Conservation (phyloP, 2,113 vertebrate genomes). For the Hippopotamus amphibius region DNA sequence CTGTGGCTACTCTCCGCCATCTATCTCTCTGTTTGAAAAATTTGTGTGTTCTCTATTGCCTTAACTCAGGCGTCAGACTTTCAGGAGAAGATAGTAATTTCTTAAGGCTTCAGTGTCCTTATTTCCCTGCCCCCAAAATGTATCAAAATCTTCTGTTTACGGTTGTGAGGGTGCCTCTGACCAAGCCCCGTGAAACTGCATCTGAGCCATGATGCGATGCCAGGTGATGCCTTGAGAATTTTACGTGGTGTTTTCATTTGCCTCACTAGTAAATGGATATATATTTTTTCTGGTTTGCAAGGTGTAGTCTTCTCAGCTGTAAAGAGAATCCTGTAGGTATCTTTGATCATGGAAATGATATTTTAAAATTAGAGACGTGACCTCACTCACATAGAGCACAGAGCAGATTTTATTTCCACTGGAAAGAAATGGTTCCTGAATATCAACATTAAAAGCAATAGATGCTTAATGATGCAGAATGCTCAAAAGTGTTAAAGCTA, state of each 20-base stretch:
- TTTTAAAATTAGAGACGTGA: conserved; percentile 34
- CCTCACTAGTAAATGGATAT: neutral
- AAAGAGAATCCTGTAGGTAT: neutral
- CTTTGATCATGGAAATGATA: conserved; percentile 30
- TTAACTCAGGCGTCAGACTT: neutral
- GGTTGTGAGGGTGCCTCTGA: neutral
- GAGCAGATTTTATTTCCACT: neutral
- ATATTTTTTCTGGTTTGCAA: neutral
- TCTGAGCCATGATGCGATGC: neutral
- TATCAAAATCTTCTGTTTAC: neutral
- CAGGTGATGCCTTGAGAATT: neutral
- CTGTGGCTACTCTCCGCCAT: neutral
- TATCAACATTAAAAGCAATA: neutral
- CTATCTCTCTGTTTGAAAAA: neutral
- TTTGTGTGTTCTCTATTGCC: neutral
- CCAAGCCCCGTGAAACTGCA: neutral
- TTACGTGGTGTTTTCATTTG: neutral
- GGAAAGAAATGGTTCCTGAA: conserved; percentile 6
- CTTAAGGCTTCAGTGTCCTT: neutral
- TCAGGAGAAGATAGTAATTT: conserved; percentile 1
- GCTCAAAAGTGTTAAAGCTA: neutral
- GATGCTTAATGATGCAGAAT: neutral
- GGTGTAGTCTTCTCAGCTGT: neutral
- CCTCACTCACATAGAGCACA: neutral
- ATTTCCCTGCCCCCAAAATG: neutral